phyloP scores from a whole-genome alignment of 1,140 invertebrate genomes.

The Habropoda laboriosa region DNA sequence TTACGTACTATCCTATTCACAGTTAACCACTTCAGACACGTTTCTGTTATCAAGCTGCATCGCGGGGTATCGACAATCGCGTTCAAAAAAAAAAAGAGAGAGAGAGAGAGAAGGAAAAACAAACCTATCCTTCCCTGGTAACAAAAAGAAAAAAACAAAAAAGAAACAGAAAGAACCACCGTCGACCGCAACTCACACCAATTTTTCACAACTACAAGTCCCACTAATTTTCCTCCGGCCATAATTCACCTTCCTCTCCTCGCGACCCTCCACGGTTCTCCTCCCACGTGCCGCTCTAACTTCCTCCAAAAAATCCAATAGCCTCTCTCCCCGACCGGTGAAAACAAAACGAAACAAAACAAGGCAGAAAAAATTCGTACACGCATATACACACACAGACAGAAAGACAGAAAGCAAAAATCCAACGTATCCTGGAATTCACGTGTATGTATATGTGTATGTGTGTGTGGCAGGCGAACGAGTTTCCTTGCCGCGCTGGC shows the following conservation, averaged over 20 bases:
- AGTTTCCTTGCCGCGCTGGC: conserved; percentile 32
- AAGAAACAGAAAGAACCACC: not conserved
- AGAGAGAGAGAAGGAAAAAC: not conserved
- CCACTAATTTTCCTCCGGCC: conserved; percentile 33
- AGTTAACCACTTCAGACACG: not conserved
- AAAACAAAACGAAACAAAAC: not conserved
- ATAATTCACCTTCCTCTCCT: conserved; percentile 30
- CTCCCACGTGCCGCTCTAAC: not conserved
- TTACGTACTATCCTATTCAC: not conserved
- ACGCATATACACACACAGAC: no score
- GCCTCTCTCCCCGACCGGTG: not conserved
- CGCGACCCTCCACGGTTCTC: not conserved
- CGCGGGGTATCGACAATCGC: not conserved
- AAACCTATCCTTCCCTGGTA: no score
- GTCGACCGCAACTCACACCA: conserved; percentile 23
- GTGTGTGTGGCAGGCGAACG: not conserved
- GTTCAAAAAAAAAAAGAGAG: not conserved
- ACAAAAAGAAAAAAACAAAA: not conserved
- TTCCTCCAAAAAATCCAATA: conserved; percentile 42
- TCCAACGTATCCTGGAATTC: conserved; percentile 13
- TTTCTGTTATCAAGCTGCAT: not conserved
- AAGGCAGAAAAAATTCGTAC: not conserved
- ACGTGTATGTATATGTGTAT: not conserved
- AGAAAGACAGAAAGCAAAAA: conserved; percentile 2
- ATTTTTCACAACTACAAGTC: conserved; percentile 34